phyloP scores from a whole-genome alignment of 2,888 invertebrate genomes.

The Scaptomyza reducta region DNA sequence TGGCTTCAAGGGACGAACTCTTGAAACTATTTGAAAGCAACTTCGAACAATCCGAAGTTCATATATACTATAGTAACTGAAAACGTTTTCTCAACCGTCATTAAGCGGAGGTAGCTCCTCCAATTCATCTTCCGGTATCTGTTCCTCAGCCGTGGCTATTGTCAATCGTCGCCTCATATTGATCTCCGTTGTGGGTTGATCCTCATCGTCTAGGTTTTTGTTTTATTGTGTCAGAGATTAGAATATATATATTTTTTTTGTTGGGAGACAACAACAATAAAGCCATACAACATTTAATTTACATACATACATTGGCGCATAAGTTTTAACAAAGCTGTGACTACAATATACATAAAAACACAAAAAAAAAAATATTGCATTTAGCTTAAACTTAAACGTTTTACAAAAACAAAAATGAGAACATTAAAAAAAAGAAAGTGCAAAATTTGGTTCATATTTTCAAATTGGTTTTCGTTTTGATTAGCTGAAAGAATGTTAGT shows the following conservation, averaged over 20 bases:
- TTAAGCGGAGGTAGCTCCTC: slow-evolving; percentile 77
- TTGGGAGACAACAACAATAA: slow-evolving; percentile 52
- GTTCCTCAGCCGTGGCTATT: slow-evolving; percentile 80
- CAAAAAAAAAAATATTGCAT: slow-evolving; percentile 34
- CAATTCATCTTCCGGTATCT: slow-evolving; percentile 66
- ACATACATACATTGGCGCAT: slow-evolving; percentile 77
- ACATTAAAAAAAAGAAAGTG: slow-evolving; percentile 62
- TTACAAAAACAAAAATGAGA: slow-evolving; percentile 20
- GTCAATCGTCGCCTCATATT: slow-evolving; percentile 82
- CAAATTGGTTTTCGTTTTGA: slow-evolving; percentile 12
- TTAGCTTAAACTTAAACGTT: slow-evolving; percentile 18
- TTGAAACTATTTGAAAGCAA: slow-evolving; percentile 49
- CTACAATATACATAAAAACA: slow-evolving; percentile 45
- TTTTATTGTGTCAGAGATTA: slow-evolving; percentile 28
- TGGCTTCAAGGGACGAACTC: slow-evolving; percentile 10
- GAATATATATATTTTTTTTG: slow-evolving; percentile 9
- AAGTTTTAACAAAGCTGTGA: slow-evolving; percentile 67
- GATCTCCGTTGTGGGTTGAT: slow-evolving; percentile 58
- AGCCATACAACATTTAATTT: slow-evolving; percentile 61
- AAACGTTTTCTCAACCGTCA: slow-evolving; percentile 77
- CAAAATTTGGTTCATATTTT: slow-evolving; percentile 48
- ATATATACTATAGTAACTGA: slow-evolving; percentile 3
- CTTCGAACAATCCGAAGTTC: slow-evolving; percentile 61
- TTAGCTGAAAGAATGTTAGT: slow-evolving; percentile 28
- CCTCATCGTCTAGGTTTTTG: slow-evolving; percentile 54